phyloP scores from a whole-genome alignment of 2,888 invertebrate genomes.

The Diadromus collaris region DNA sequence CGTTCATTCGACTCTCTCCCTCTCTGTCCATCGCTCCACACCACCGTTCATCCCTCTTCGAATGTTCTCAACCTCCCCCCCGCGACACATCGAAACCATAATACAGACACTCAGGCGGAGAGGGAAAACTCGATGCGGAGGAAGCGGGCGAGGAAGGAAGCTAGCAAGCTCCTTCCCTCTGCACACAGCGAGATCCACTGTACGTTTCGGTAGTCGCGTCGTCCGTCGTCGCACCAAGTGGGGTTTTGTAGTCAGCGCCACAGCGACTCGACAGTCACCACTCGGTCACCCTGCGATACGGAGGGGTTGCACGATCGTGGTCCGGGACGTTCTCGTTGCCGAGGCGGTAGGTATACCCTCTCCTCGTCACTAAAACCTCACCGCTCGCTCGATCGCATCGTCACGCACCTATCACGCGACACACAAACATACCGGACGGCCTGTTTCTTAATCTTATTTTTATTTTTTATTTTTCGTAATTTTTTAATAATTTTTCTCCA shows the following conservation, averaged over 20 bases:
- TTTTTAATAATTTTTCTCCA: neutral
- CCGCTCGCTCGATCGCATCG: conserved; percentile 3
- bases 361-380: conserved; percentile 17
- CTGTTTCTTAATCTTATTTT: neutral
- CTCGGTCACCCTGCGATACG: conserved; percentile 73
- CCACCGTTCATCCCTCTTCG: conserved; percentile 32
- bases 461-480: neutral
- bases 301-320: conserved; percentile 64
- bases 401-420: conserved; percentile 4
- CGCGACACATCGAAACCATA: conserved; percentile 9
- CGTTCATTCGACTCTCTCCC: conserved; percentile 38
- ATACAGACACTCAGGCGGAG: neutral
- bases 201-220: conserved; percentile 50
- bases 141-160: neutral
- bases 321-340: conserved; percentile 57
- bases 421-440: neutral
- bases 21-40: conserved; percentile 23
- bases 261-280: conserved; percentile 69
- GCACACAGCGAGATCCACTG: conserved; percentile 6
- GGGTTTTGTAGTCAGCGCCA: conserved; percentile 69
- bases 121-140: conserved; percentile 2
- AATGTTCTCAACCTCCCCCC: conserved; percentile 31
- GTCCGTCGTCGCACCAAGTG: conserved; percentile 53
- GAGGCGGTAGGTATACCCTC: conserved; percentile 56
- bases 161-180: conserved; percentile 6